Percentiles rank a stretch among this genome's conserved stretches.
These are phyloP conservation scores for Dioctria rufipes DNA, from an alignment of 2,888 invertebrate species.

Conservation along the genomic window DNA sequence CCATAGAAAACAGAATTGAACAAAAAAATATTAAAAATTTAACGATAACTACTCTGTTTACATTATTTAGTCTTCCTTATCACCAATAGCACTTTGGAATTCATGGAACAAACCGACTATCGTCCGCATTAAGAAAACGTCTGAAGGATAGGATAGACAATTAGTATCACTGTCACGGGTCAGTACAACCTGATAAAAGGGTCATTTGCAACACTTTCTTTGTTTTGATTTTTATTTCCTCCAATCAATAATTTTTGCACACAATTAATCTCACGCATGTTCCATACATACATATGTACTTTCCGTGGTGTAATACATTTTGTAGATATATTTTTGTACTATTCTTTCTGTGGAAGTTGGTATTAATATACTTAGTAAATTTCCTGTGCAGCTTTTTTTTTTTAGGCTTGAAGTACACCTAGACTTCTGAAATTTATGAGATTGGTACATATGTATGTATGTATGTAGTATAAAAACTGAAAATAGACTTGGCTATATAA, in stretches of 20 bases:
- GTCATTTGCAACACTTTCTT: slow-evolving; percentile 43
- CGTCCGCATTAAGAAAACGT: background rate
- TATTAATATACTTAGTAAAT: too few relatives aligned
- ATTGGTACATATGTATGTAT: too few relatives aligned
- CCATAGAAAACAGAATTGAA: background rate
- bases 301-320: too few relatives aligned
- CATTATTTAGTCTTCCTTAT: slow-evolving; percentile 4
- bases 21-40: background rate
- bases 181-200: slow-evolving; percentile 19
- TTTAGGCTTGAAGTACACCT: too few relatives aligned
- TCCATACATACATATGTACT: too few relatives aligned
- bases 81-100: background rate
- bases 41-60: slow-evolving; percentile 10
- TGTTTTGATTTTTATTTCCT: slow-evolving; percentile 32
- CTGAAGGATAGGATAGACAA: slow-evolving; percentile 37
- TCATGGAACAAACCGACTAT: background rate
- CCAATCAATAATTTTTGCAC: background rate
- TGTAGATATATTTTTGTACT: too few relatives aligned
- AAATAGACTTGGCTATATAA: too few relatives aligned
- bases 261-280: too few relatives aligned
- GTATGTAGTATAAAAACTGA: too few relatives aligned
- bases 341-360: too few relatives aligned
- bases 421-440: too few relatives aligned
- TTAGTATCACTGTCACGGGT: slow-evolving; percentile 41
- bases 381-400: too few relatives aligned